These are phyloP conservation scores for Dasypus novemcinctus DNA, from an alignment of 2,113 vertebrate genomes.

Conservation along the genomic window DNA sequence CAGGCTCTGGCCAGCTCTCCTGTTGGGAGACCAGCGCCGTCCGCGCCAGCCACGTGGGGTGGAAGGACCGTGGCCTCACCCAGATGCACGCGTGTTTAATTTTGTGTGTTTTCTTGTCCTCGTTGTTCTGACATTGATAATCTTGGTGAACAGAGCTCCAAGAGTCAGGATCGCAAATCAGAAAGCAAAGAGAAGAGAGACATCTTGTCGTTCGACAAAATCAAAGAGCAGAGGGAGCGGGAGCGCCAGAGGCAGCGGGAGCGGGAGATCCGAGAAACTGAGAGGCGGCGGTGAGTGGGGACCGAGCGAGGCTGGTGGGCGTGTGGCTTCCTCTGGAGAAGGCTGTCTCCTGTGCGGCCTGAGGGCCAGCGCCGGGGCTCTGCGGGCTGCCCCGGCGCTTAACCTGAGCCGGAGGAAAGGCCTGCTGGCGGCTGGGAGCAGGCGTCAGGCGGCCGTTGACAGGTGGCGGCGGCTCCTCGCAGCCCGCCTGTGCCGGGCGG, in stretches of 20 bases:
- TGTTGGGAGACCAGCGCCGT: background rate
- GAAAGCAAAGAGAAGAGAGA: constrained; percentile 94
- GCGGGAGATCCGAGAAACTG: constrained; percentile 93
- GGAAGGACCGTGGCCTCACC: background rate
- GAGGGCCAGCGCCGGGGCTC: background rate
- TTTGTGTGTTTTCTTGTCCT: background rate
- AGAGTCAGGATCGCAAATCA: constrained; percentile 93
- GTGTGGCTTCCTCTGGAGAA: too few species aligned
- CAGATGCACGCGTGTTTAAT: fast-evolving
- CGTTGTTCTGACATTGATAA: background rate
- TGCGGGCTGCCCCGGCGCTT: background rate
- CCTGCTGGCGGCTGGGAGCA: too few species aligned
- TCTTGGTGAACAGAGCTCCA: constrained; percentile 86
- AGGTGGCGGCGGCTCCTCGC: background rate
- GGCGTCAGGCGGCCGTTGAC: fast-evolving
- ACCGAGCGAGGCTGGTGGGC: too few species aligned
- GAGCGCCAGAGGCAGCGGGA: constrained; percentile 95
- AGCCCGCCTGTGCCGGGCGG: background rate
- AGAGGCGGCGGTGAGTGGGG: constrained; percentile 89
- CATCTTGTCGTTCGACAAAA: constrained; percentile 97
- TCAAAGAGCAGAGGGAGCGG: constrained; percentile 95
- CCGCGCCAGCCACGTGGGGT: background rate
- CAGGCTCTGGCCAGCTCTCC: background rate
- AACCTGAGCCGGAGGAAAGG: background rate
- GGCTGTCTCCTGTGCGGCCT: background rate